phyloP scores from a whole-genome alignment of 2,888 invertebrate genomes.

The Ophion slaviceki region DNA sequence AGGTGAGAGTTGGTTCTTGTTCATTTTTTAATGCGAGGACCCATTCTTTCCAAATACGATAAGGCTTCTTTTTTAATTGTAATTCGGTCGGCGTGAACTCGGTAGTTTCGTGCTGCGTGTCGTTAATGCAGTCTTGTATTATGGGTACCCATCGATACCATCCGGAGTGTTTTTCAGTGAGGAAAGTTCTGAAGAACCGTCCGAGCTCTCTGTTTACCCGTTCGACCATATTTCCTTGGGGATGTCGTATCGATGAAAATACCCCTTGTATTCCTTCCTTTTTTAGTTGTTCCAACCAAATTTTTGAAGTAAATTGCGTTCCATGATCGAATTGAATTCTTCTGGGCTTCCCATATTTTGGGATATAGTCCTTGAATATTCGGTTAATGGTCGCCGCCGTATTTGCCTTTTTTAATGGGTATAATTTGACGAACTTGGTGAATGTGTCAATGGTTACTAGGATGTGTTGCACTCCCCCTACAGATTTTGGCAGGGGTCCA shows the following conservation, averaged over 20 bases:
- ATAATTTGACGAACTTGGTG: slow-evolving; percentile 10
- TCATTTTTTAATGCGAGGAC: background rate
- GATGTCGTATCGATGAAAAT: slow-evolving; percentile 31
- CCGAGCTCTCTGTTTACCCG: background rate
- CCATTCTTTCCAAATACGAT: slow-evolving; percentile 36
- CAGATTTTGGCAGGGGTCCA: background rate
- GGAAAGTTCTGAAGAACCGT: too few species aligned
- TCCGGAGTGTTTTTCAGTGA: background rate
- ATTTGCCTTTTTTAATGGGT: background rate
- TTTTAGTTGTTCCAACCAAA: background rate
- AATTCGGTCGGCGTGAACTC: background rate
- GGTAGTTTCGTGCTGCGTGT: background rate
- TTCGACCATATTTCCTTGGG: slow-evolving; percentile 22
- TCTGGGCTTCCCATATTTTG: too few species aligned
- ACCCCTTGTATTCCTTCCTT: background rate
- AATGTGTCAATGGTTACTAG: slow-evolving; percentile 21
- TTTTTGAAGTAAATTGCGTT: slow-evolving; percentile 16
- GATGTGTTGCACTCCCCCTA: background rate
- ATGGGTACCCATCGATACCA: slow-evolving; percentile 3
- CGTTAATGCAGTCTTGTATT: slow-evolving; percentile 20
- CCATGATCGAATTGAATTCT: background rate
- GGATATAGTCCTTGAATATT: too few species aligned
- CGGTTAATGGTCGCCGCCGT: background rate
- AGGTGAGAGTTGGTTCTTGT: background rate
- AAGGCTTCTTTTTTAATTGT: background rate